A percentile compares a stretch with the other conserved stretches of the same genome.
Evolutionary conservation across 2,113 vertebrate species (phyloP).

Genomic region (Phylloscopus trochilus): DNA sequence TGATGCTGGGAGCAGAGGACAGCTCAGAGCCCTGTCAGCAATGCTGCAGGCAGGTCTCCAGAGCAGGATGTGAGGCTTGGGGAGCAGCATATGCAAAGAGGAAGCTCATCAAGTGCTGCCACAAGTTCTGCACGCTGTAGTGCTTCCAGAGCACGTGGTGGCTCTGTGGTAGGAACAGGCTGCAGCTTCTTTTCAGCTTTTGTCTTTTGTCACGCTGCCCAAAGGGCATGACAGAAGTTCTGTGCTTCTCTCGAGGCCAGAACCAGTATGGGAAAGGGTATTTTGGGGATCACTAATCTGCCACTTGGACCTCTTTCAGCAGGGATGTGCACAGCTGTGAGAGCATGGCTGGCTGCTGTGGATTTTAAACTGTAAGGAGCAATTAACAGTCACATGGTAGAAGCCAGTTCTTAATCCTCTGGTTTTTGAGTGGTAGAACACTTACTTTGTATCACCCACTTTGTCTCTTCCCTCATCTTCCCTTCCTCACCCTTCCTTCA

Average conservation of each 20-base stretch:
- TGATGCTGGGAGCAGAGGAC: not conserved
- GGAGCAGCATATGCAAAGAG: not conserved
- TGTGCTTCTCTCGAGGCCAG: not conserved
- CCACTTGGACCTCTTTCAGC: not conserved
- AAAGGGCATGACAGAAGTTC: not conserved
- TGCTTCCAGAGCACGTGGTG: not conserved
- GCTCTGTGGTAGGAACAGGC: not conserved
- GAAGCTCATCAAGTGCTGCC: not conserved
- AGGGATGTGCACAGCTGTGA: not conserved
- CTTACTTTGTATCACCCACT: not conserved
- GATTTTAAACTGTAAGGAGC: not conserved
- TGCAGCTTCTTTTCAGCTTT: not conserved
- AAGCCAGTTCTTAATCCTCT: not conserved
- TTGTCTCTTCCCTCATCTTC: not conserved
- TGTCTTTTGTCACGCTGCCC: not conserved
- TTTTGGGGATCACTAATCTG: not conserved
- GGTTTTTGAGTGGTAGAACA: not conserved
- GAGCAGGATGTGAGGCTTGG: rapidly evolving
- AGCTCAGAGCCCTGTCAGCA: not conserved
- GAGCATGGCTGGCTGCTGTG: not conserved
- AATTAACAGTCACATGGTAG: not conserved
- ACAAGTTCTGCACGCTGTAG: rapidly evolving
- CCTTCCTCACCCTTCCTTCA: not conserved
- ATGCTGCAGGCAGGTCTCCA: not conserved
- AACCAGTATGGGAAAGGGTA: not conserved